Evolutionary conservation across 2,113 vertebrate genomes (phyloP).

Genomic region (Sturnira hondurensis): DNA sequence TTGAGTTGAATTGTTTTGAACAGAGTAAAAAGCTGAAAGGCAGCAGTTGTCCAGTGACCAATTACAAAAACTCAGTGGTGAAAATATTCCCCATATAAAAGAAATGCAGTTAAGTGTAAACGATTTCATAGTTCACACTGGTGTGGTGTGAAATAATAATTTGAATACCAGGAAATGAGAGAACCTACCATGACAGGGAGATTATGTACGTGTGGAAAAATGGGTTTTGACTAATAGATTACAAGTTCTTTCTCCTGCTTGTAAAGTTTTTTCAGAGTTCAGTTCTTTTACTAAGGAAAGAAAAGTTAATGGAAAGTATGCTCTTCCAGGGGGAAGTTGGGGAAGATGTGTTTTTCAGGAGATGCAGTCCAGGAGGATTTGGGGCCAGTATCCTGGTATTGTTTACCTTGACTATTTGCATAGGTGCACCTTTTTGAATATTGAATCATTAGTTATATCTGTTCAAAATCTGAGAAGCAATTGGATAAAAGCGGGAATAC

Average conservation of each 20-base stretch:
- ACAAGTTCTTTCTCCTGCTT: not conserved
- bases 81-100: not conserved
- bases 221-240: not conserved
- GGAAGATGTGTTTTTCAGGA: not conserved
- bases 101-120: not conserved
- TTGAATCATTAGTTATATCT: not conserved
- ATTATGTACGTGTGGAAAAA: not conserved
- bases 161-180: not conserved
- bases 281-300: constrained; percentile 10
- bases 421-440: not conserved
- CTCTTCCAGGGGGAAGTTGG: not conserved
- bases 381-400: not conserved
- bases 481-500: not conserved
- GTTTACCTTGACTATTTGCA: not conserved
- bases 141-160: not conserved
- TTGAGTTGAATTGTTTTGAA: constrained; percentile 23
- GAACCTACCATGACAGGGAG: not conserved
- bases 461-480: constrained; percentile 18
- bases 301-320: not conserved
- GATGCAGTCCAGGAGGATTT: not conserved
- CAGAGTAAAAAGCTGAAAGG: not conserved
- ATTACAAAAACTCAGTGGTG: constrained; percentile 1
- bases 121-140: not conserved
- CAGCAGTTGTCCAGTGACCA: not conserved
- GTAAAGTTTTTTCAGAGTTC: not conserved